Evolutionary conservation across 2,113 vertebrate species (phyloP).

Genomic region (Tretioscincus oriximinensis): DNA sequence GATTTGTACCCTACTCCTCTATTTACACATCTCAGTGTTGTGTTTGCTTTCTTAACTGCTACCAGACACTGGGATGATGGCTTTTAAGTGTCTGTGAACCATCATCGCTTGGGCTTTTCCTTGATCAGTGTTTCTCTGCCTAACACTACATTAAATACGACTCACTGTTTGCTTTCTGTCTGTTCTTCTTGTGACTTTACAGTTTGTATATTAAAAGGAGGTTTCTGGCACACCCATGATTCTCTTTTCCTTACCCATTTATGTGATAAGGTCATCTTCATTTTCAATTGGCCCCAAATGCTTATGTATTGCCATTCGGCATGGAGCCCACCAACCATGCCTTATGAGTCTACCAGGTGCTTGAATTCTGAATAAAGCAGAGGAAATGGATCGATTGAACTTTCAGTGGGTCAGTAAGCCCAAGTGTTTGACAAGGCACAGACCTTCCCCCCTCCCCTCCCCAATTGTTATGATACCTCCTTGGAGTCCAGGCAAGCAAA

Average conservation of each 20-base stretch:
- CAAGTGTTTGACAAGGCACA: background rate
- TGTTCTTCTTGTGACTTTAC: slow-evolving; percentile 36
- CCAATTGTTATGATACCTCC: background rate
- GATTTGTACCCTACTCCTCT: slow-evolving; percentile 66
- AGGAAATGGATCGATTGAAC: background rate
- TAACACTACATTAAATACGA: slow-evolving; percentile 48
- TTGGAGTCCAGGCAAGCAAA: background rate
- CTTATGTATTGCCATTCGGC: background rate
- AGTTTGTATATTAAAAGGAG: slow-evolving; percentile 51
- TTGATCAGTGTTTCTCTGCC: slow-evolving; percentile 45
- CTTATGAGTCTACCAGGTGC: background rate
- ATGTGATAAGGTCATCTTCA: background rate
- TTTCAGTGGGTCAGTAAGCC: background rate
- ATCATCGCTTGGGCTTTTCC: slow-evolving; percentile 58
- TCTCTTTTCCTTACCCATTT: background rate
- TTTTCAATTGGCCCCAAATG: background rate
- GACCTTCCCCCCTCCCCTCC: background rate
- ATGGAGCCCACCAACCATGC: background rate
- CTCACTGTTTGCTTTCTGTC: slow-evolving; percentile 23
- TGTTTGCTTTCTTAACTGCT: slow-evolving; percentile 77
- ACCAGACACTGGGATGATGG: slow-evolving; percentile 71
- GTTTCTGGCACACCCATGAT: background rate
- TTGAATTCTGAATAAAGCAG: background rate
- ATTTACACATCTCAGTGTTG: slow-evolving; percentile 66
- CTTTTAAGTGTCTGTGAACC: slow-evolving; percentile 72